Evolutionary conservation across 1,140 invertebrate genomes (phyloP).

Genomic region (Condylostylus longicornis): DNA sequence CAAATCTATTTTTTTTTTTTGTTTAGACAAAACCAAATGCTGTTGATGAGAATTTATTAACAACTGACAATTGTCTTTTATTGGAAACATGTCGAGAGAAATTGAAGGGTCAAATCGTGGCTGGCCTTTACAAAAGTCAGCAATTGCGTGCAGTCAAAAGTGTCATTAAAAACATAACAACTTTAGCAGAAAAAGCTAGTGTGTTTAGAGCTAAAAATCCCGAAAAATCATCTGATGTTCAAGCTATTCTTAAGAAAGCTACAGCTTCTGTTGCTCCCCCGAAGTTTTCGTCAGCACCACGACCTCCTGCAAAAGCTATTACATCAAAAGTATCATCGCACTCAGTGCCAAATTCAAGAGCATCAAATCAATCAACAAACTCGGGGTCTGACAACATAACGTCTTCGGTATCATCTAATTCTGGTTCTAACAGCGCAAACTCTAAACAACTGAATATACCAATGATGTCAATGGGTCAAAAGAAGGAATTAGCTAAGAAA

Average conservation of each 20-base stretch:
- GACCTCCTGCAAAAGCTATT: neutral
- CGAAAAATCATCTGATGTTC: neutral
- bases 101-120: conserved; percentile 21
- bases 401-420: too few relatives aligned
- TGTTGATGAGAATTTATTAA: conserved; percentile 11
- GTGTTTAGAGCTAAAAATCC: neutral
- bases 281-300: neutral
- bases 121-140: conserved; percentile 16
- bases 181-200: conserved; percentile 12
- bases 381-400: too few relatives aligned
- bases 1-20: too few relatives aligned
- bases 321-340: too few relatives aligned
- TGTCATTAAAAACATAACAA: conserved; percentile 14
- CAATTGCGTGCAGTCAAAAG: conserved; percentile 19
- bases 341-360: too few relatives aligned
- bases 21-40: conserved; percentile 14
- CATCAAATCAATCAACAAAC: too few relatives aligned
- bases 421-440: neutral
- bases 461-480: conserved; percentile 8
- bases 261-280: neutral
- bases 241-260: neutral
- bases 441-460: too few relatives aligned
- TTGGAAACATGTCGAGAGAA: conserved; percentile 24
- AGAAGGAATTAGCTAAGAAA: conserved; percentile 19
- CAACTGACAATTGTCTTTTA: conserved; percentile 16